Percentiles rank a stretch among this genome's conserved stretches.
phyloP scores from a whole-genome alignment of 2,113 vertebrate species.

The Sorex araneus region DNA sequence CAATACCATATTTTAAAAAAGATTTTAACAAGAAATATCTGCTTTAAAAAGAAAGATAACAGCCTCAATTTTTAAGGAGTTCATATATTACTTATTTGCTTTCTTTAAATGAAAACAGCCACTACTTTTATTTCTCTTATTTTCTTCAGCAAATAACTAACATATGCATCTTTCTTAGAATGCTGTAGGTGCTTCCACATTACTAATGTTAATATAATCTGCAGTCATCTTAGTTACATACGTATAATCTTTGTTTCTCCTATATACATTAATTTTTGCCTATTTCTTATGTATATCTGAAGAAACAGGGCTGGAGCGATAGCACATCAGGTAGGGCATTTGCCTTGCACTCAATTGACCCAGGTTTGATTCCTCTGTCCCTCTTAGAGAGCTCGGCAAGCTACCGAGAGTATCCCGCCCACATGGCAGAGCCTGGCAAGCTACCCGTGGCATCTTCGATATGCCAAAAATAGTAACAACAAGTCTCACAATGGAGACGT shows the following conservation, averaged over 20 bases:
- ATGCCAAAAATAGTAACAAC: no score
- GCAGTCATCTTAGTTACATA: not conserved
- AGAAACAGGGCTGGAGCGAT: no score
- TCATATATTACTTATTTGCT: not conserved
- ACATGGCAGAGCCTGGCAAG: no score
- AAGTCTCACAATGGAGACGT: no score
- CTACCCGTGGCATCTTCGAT: no score
- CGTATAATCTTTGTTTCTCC: not conserved
- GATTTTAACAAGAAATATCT: conserved; percentile 1
- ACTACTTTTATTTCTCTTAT: conserved; percentile 49
- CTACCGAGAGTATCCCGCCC: no score
- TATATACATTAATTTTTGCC: not conserved
- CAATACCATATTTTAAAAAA: not conserved
- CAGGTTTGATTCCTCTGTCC: no score
- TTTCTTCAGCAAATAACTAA: conserved; percentile 51
- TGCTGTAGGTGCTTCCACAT: not conserved
- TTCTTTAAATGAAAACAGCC: conserved; percentile 48
- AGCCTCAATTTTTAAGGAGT: conserved; percentile 5
- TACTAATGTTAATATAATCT: not conserved
- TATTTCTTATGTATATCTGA: conserved; percentile 24
- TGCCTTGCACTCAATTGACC: no score
- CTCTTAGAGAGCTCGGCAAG: no score
- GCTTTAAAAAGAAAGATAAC: conserved; percentile 39
- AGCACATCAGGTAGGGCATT: no score
- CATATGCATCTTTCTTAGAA: not conserved